These are phyloP conservation scores for Chironomus riparius DNA, from an alignment of 2,888 invertebrate species.

Conservation along the genomic window DNA sequence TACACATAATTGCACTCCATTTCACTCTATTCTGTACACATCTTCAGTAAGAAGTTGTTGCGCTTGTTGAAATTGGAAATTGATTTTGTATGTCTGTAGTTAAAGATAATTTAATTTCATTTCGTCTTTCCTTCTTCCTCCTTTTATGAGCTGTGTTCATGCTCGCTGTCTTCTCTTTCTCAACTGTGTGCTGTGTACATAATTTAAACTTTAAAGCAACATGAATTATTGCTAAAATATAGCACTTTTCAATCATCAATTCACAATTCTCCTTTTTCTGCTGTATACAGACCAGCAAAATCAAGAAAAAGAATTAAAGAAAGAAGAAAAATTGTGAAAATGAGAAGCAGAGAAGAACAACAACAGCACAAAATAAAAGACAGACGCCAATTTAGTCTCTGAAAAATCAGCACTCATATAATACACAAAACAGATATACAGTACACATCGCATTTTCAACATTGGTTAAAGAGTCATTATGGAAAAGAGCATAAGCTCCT, in stretches of 20 bases:
- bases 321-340: neutral
- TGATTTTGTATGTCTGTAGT: constrained; percentile 3
- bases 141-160: neutral
- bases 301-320: neutral
- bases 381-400: neutral
- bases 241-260: neutral
- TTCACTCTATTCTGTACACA: neutral
- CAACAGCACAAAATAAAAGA: neutral
- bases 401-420: neutral
- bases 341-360: neutral
- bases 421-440: neutral
- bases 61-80: neutral
- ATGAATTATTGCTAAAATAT: constrained; percentile 9
- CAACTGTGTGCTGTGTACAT: neutral
- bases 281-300: neutral
- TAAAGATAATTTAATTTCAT: neutral
- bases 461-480: constrained; percentile 27
- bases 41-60: neutral
- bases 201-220: constrained; percentile 14
- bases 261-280: no score
- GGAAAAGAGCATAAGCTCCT: constrained; percentile 25
- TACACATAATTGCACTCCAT: constrained; percentile 21
- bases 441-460: constrained; percentile 8
- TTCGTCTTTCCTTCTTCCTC: neutral
- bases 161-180: neutral